phyloP scores from a whole-genome alignment of 2,888 invertebrate species.

The Pachliopta kotzebuea region DNA sequence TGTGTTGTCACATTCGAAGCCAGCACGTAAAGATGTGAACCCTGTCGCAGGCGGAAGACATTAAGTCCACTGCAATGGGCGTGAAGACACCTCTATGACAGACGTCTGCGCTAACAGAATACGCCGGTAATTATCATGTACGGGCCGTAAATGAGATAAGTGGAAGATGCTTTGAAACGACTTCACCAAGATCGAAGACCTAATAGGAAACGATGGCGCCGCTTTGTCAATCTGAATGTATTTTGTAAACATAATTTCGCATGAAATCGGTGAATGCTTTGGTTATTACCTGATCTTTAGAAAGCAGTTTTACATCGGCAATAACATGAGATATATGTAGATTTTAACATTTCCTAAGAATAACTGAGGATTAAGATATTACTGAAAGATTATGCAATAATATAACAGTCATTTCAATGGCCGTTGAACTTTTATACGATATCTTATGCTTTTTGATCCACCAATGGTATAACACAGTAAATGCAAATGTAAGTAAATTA shows the following conservation, averaged over 20 bases:
- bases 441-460: no score
- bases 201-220: conserved; percentile 16
- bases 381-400: no score
- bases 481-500: no score
- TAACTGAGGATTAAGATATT: no score
- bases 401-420: no score
- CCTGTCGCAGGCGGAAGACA: conserved; percentile 9
- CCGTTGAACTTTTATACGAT: no score
- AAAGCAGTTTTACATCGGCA: no score
- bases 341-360: no score
- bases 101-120: conserved; percentile 25
- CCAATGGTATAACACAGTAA: no score
- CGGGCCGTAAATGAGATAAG: conserved; percentile 22
- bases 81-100: conserved; percentile 22
- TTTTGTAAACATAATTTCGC: conserved; percentile 2
- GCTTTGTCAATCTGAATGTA: neutral
- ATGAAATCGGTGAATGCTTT: conserved; percentile 4
- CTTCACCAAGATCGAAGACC: neutral
- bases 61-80: conserved; percentile 20
- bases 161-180: conserved; percentile 9
- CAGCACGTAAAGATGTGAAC: neutral
- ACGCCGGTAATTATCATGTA: conserved; percentile 26
- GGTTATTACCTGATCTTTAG: neutral
- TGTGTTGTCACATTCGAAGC: no score
- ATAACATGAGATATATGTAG: no score